phyloP scores from a whole-genome alignment of 2,888 invertebrate genomes.

The Heteropelma amictum region DNA sequence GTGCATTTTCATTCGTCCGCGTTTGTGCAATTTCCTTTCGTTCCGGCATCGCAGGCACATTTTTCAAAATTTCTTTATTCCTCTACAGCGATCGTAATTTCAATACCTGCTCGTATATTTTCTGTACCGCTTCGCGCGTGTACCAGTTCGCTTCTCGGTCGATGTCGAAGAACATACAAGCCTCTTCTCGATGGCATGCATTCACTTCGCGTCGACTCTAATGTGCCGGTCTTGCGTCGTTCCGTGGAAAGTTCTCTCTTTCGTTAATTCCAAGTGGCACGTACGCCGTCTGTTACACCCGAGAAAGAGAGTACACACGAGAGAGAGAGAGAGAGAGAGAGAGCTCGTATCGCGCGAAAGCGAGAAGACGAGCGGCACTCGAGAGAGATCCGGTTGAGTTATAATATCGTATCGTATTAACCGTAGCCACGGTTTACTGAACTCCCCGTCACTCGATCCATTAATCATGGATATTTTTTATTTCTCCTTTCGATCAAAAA shows the following conservation, averaged over 20 bases:
- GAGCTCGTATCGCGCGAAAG: background rate
- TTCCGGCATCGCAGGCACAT: no score
- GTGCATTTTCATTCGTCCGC: no score
- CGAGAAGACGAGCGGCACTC: slow-evolving; percentile 6
- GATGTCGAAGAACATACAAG: slow-evolving; percentile 16
- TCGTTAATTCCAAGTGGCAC: background rate
- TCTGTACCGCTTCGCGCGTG: no score
- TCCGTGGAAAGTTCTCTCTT: slow-evolving; percentile 18
- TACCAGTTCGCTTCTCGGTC: slow-evolving; percentile 12
- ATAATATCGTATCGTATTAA: slow-evolving; percentile 45
- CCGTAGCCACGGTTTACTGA: slow-evolving; percentile 33
- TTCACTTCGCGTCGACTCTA: slow-evolving; percentile 27
- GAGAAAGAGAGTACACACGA: background rate
- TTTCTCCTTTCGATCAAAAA: background rate
- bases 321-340: background rate
- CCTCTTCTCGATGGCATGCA: slow-evolving; percentile 36
- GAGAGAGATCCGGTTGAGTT: slow-evolving; percentile 34
- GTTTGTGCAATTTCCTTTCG: no score
- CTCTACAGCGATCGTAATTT: no score
- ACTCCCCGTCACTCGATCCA: slow-evolving; percentile 24
- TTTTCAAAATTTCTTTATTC: no score
- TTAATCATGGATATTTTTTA: slow-evolving; percentile 19
- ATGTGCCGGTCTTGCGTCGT: background rate
- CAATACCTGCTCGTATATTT: no score
- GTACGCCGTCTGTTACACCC: background rate